phyloP scores from a whole-genome alignment of 2,113 vertebrate species.

The Oophaga pumilio region DNA sequence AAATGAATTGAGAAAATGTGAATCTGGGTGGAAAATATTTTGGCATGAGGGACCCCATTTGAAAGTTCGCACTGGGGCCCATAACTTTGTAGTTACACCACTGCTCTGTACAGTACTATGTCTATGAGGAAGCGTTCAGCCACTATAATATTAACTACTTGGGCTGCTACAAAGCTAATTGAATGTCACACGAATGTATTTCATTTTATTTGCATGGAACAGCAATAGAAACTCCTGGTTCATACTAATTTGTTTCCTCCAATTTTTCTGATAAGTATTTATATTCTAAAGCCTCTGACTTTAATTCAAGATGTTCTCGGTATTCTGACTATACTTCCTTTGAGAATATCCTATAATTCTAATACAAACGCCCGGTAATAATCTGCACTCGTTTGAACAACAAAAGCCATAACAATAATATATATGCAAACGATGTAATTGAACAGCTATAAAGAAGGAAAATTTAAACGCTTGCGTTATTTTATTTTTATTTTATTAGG shows the following conservation, averaged over 20 bases:
- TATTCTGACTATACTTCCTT: not conserved
- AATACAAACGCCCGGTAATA: not conserved
- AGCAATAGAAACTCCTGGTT: not conserved
- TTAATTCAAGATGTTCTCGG: not conserved
- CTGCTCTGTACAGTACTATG: too few species aligned
- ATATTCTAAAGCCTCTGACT: not conserved
- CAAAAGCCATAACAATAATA: slow-evolving; percentile 20
- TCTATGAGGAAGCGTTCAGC: not conserved
- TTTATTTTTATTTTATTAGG: slow-evolving; percentile 1
- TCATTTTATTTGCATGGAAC: not conserved
- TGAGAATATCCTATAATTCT: slow-evolving; percentile 7
- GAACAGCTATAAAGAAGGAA: slow-evolving; percentile 5
- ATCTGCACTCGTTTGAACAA: not conserved
- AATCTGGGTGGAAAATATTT: too few species aligned
- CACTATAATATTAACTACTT: not conserved
- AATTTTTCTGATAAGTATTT: not conserved
- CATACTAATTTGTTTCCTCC: not conserved
- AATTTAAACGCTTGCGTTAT: not conserved
- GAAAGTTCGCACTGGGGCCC: too few species aligned
- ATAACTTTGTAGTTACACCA: too few species aligned
- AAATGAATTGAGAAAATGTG: too few species aligned
- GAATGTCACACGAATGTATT: not conserved
- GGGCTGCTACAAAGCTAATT: not conserved
- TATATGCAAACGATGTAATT: not conserved
- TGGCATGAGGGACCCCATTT: too few species aligned